A percentile compares a stretch with the other conserved stretches of the same genome.
These are phyloP conservation scores for Scyliorhinus canicula DNA, from an alignment of 2,797 vertebrate species.

Conservation along the genomic window DNA sequence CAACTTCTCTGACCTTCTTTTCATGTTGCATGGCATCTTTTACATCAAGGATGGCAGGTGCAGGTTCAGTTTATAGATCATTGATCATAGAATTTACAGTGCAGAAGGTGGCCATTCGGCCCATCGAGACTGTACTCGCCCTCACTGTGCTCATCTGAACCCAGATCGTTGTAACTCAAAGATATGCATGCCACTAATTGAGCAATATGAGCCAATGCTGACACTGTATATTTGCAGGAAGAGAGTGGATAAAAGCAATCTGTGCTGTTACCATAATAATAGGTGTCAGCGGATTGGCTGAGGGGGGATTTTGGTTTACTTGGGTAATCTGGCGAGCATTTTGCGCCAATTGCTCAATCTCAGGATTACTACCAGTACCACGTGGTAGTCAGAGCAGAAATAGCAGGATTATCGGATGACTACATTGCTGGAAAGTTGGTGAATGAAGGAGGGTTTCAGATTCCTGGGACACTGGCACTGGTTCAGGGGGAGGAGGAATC, in stretches of 20 bases:
- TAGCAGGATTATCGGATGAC: no score
- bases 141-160: not conserved
- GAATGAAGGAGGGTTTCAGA: no score
- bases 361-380: no score
- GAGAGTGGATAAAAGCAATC: not conserved
- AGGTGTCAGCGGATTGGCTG: fast-evolving
- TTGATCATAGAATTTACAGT: no score
- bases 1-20: not conserved
- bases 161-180: not conserved
- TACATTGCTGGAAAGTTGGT: no score
- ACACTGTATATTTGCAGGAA: not conserved
- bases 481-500: no score
- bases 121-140: no score
- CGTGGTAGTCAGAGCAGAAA: no score
- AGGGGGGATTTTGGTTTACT: not conserved
- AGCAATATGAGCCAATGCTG: not conserved
- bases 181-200: not conserved
- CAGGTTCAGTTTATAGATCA: not conserved
- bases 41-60: not conserved
- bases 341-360: not conserved
- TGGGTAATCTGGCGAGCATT: not conserved
- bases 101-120: no score
- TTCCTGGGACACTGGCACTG: no score
- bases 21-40: not conserved
- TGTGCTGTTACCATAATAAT: not conserved